Evolutionary conservation across 2,888 invertebrate genomes (phyloP).

Genomic region (Epistrophe eligans): DNA sequence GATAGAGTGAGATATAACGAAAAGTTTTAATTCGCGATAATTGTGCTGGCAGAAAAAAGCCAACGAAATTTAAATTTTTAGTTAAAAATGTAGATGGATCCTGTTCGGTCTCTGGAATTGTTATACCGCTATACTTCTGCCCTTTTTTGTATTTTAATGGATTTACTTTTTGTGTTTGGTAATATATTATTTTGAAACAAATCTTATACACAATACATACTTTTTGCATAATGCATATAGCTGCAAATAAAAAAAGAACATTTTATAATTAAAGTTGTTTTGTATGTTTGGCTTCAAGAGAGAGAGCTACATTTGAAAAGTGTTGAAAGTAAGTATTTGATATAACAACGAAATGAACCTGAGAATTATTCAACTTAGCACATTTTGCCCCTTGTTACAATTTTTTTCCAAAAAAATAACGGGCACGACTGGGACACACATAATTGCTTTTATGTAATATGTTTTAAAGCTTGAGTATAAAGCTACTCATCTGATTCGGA

Average conservation of each 20-base stretch:
- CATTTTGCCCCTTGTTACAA: too few relatives aligned
- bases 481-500: too few relatives aligned
- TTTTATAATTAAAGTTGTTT: conserved; percentile 57
- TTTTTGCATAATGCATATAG: conserved; percentile 58
- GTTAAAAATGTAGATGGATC: conserved; percentile 37
- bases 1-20: conserved; percentile 39
- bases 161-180: conserved; percentile 37
- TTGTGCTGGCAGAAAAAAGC: not conserved
- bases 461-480: too few relatives aligned
- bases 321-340: not conserved
- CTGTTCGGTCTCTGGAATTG: conserved; percentile 51
- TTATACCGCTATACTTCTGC: conserved; percentile 32
- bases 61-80: conserved; percentile 20
- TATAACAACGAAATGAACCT: too few relatives aligned
- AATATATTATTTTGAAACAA: conserved; percentile 29
- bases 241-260: conserved; percentile 56
- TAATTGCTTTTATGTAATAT: too few relatives aligned
- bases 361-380: too few relatives aligned
- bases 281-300: conserved; percentile 2
- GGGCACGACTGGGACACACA: too few relatives aligned
- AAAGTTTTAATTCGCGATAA: conserved; percentile 9
- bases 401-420: too few relatives aligned
- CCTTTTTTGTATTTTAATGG: conserved; percentile 42
- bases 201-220: conserved; percentile 49
- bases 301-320: not conserved